Percentiles rank a stretch among this genome's conserved stretches.
Conservation (phyloP, 1,140 invertebrate genomes). For the Belonocnema kinseyi region DNA sequence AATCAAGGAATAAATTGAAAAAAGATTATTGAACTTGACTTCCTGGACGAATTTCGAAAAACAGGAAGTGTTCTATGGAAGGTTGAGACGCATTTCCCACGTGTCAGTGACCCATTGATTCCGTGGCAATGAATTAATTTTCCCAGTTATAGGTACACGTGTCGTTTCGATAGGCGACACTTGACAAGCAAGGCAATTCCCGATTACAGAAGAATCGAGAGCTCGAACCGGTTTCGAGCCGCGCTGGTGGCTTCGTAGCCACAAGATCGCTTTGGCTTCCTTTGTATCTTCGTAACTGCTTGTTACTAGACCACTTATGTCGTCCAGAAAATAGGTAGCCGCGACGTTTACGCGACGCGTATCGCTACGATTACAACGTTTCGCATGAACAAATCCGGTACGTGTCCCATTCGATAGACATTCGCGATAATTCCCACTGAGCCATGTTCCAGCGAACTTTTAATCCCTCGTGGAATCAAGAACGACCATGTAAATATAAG, state of each 20-base stretch:
- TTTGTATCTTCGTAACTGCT: constrained; percentile 31
- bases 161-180: constrained; percentile 49
- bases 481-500: constrained; percentile 23
- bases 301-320: constrained; percentile 31
- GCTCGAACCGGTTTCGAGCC: constrained; percentile 52
- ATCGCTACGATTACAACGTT: constrained; percentile 47
- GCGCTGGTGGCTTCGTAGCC: constrained; percentile 41
- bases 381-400: constrained; percentile 48
- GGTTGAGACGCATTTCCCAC: constrained; percentile 15
- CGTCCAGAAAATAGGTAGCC: constrained; percentile 52
- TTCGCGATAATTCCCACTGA: constrained; percentile 48
- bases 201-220: constrained; percentile 43
- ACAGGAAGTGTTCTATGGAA: constrained; percentile 3
- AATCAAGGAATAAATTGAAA: too few relatives aligned
- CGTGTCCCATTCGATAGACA: constrained; percentile 43
- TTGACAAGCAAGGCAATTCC: constrained; percentile 52
- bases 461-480: constrained; percentile 22
- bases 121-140: constrained; percentile 54
- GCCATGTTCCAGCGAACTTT: constrained; percentile 34
- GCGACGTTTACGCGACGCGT: constrained; percentile 35
- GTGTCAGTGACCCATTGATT: constrained; percentile 54
- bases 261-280: constrained; percentile 38
- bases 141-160: constrained; percentile 52
- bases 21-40: too few relatives aligned
- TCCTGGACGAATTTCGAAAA: too few relatives aligned